Evolutionary conservation across 2,113 vertebrate species (phyloP).

Genomic region (Grantiella picta): DNA sequence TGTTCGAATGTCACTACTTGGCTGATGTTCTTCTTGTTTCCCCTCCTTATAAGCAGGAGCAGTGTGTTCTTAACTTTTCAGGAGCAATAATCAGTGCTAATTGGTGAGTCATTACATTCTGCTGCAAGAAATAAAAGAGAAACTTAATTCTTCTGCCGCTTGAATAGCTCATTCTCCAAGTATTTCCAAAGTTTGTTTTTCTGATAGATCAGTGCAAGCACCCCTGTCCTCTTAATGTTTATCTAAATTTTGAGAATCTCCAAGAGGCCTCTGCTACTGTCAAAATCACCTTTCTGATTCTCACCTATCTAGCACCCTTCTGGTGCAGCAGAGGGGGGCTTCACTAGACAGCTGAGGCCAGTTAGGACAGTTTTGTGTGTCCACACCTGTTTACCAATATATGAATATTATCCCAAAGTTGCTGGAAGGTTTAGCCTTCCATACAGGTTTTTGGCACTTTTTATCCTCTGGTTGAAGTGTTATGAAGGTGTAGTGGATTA

Average conservation of each 20-base stretch:
- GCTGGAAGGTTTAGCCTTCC: neutral
- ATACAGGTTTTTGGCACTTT: neutral
- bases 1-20: slow-evolving; percentile 13
- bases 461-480: neutral
- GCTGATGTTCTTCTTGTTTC: neutral
- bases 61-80: neutral
- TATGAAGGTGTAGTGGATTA: neutral
- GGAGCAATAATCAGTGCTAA: neutral
- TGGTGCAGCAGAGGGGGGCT: rapidly evolving
- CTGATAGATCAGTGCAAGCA: neutral
- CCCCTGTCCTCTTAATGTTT: neutral
- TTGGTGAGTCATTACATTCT: neutral
- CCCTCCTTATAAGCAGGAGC: neutral
- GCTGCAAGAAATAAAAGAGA: neutral
- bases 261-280: neutral
- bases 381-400: neutral
- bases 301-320: neutral
- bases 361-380: neutral
- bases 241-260: neutral
- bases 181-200: neutral
- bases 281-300: neutral
- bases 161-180: neutral
- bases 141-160: neutral
- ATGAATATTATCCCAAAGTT: neutral
- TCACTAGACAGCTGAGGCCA: neutral